A percentile compares a stretch with the other conserved stretches of the same genome.
Evolutionary conservation across 1,140 invertebrate genomes (phyloP).

Genomic region (Hylaeus volcanicus): DNA sequence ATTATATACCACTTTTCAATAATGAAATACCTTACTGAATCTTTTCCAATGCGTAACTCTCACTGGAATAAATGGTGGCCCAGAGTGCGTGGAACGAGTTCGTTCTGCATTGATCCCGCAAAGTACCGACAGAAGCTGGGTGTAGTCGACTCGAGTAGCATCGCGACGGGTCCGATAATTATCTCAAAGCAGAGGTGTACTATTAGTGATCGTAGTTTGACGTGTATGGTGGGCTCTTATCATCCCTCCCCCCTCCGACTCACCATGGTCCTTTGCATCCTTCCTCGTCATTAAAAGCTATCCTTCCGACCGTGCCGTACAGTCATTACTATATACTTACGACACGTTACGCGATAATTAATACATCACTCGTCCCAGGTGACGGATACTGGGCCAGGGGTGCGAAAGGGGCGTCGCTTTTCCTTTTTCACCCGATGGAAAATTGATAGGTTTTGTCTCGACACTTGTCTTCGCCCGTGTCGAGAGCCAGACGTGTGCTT

Average conservation of each 20-base stretch:
- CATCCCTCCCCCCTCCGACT: constrained; percentile 24
- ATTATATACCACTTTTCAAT: too few relatives aligned
- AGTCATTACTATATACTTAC: constrained; percentile 45
- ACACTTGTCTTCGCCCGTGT: not conserved
- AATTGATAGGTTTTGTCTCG: not conserved
- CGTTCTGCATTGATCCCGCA: not conserved
- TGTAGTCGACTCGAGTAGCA: constrained; percentile 19
- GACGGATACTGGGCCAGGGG: not conserved
- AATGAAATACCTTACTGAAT: too few relatives aligned
- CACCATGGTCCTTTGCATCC: constrained; percentile 45
- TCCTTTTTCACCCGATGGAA: not conserved
- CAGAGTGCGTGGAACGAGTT: too few relatives aligned
- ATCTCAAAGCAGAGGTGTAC: constrained; percentile 67
- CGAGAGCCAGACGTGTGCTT: not conserved
- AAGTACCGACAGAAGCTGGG: constrained; percentile 2
- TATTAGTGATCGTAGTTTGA: constrained; percentile 66
- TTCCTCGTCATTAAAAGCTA: constrained; percentile 53
- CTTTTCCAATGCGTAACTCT: too few relatives aligned
- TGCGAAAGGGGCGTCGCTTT: not conserved
- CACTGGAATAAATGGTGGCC: too few relatives aligned
- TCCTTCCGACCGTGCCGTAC: constrained; percentile 26
- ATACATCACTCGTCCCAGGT: constrained; percentile 47
- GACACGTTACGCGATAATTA: constrained; percentile 60
- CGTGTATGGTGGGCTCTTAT: constrained; percentile 55
- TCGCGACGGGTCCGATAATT: constrained; percentile 64